Base-by-base conservation (phyloP, 2,113 vertebrate genomes). In the Oncorhynchus keta region DNA sequence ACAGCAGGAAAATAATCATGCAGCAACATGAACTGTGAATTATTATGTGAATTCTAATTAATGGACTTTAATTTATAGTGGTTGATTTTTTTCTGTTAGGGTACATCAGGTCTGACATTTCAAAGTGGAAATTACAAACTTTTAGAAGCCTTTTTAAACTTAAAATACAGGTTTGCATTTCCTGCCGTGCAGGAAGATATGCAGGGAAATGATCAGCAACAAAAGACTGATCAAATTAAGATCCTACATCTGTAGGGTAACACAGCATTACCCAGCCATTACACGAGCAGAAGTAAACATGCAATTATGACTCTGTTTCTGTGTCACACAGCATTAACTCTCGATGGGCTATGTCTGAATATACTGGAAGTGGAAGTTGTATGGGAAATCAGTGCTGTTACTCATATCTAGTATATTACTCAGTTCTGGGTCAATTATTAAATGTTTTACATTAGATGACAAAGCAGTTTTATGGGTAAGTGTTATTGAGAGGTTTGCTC, bases 241-340 rank as follows among this genome's bases (percentile, higher is more conserved):
- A 45, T 45, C 39, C 39, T 45, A 45, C 39, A 45, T 45, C 39
- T 45, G 39, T 45, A 55, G 51, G 79, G 77, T 84, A 84, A n/a
- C 75, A 70, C 55, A 61, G 75, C 80, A 80, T 89, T 83, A 74
- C 84, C 82, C 81, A 86, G 79, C 89, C 89, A 85, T 86, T 80
- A 90, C 74, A 86, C 81, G 68, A 83, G 74, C 72, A 78, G 85
- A 87, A 77, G 80, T 85, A 84, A 75, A 82, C 75, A 87, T 77
- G 74, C 77, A 79, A 22, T 62, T 62, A n/a, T 11, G 8, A 68
- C 86, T 45, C 88, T 88, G 87, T 81, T 24, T 76, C 51, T 81
- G 35, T 7, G 69, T 68, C 85, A 89, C 80, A 89, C 80, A 80
- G 30, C 87, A 90, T 91, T 89, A 88, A 93, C 89, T 94, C 87